Conservation (phyloP, 2,113 vertebrate species). For the Odontophorus gujanensis region DNA sequence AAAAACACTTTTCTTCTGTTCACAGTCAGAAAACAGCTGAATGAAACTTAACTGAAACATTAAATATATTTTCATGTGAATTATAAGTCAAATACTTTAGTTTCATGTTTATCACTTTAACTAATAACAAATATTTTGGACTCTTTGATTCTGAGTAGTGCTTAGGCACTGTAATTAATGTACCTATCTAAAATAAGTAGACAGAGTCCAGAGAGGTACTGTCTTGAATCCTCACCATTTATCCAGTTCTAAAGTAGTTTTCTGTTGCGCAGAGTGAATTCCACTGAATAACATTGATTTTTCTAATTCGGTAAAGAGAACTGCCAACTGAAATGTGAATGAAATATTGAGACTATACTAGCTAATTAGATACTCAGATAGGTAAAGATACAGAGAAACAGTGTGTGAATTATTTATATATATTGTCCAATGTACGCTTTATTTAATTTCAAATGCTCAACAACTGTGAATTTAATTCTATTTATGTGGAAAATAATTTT, state of each 20-base stretch:
- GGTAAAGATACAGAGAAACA: neutral
- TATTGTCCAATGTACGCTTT: neutral
- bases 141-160: neutral
- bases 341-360: conserved; percentile 37
- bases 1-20: neutral
- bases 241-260: conserved; percentile 11
- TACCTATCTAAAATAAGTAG: neutral
- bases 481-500: neutral
- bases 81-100: neutral
- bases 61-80: neutral
- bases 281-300: conserved; percentile 42
- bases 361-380: conserved; percentile 10
- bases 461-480: neutral
- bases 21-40: no score
- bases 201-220: neutral
- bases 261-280: neutral
- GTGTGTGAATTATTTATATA: neutral
- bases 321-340: neutral
- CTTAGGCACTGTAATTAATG: neutral
- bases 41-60: neutral
- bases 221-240: neutral
- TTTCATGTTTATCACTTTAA: neutral
- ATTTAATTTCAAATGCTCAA: conserved; percentile 28
- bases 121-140: neutral
- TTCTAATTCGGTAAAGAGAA: conserved; percentile 46